Conservation (phyloP, 2,888 invertebrate genomes). For the Leptodirus hochenwartii region DNA sequence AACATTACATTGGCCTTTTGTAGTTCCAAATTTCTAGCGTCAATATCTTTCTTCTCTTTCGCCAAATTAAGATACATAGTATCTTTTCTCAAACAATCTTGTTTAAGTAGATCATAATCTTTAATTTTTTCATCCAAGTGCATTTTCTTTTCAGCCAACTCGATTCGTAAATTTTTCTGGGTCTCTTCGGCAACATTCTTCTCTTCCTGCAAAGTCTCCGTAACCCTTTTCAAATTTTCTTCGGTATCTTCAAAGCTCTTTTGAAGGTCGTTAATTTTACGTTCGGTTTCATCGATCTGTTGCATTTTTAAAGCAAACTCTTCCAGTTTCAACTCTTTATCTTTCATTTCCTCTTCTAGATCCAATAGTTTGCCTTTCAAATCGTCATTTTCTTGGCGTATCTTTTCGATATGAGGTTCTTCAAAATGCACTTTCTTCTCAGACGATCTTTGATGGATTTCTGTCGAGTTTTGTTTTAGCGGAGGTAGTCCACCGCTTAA, state of each 20-base stretch:
- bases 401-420: conserved; percentile 12
- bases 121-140: conserved; percentile 34
- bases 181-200: no score
- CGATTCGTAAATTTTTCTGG: conserved; percentile 31
- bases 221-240: conserved; percentile 3
- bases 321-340: conserved; percentile 2
- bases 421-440: conserved; percentile 29
- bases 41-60: conserved; percentile 32
- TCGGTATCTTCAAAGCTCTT: no score
- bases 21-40: conserved; percentile 7
- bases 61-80: conserved; percentile 37
- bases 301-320: no score
- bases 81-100: conserved; percentile 36
- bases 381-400: background rate
- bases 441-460: conserved; percentile 16
- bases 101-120: conserved; percentile 32
- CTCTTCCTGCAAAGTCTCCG: conserved; percentile 24
- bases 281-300: no score
- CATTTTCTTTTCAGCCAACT: conserved; percentile 37
- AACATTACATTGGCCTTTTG: conserved; percentile 26
- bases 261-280: no score
- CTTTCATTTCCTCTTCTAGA: background rate
- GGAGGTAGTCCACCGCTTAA: conserved; percentile 11
- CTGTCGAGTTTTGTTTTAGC: conserved; percentile 21
- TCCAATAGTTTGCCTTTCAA: background rate